Base-by-base conservation (phyloP, 1,140 invertebrate species). In the Papilio xuthus region DNA sequence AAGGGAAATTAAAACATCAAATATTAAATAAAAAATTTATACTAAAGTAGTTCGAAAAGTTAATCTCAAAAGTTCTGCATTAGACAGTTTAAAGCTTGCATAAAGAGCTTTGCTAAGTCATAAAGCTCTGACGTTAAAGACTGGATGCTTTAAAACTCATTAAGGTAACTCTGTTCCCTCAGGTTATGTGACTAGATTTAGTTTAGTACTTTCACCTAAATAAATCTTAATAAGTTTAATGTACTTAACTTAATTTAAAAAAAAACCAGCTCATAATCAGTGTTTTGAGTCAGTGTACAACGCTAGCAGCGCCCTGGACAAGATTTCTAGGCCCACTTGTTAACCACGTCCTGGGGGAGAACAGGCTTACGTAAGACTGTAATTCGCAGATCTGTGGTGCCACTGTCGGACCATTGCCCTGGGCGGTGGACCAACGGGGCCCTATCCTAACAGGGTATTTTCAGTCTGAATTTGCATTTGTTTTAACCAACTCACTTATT, bases 41-140 rank as follows among this genome's bases (percentile, higher is more conserved):
- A n/a, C n/a, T n/a, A n/a, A n/a, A n/a, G 18, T 53, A 53, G 50
- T n/a, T n/a, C n/a, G n/a, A 8, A 53, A n/a, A 63, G 60, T 7
- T 60, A 23, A 26, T 67, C 23, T 67, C 4, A 13, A 67, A 67
- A 67, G 60, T 67, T 67, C 60, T 67, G 60, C 60, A 67, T 67
- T 67, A 67, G 60, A 67, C 60, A 28, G 23, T 28, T 67, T 28
- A 28, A 67, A 67, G 60, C 60, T 67, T 67, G 60, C 60, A 67
- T 67, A 67, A 67, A 67, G 53, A 56, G 60, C 60, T 67, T 67
- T 67, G 60, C 26, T 67, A 32, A 67, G 26, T 67, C 60, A 28
- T 67, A 67, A 67, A 67, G 60, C 13, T 15, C 60, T 32, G 60
- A 28, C 26, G 60, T 67, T 67, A 67, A 67, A 67, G 23, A 28